Base-by-base conservation (phyloP, 2,113 vertebrate genomes). In the Galbula dea region DNA sequence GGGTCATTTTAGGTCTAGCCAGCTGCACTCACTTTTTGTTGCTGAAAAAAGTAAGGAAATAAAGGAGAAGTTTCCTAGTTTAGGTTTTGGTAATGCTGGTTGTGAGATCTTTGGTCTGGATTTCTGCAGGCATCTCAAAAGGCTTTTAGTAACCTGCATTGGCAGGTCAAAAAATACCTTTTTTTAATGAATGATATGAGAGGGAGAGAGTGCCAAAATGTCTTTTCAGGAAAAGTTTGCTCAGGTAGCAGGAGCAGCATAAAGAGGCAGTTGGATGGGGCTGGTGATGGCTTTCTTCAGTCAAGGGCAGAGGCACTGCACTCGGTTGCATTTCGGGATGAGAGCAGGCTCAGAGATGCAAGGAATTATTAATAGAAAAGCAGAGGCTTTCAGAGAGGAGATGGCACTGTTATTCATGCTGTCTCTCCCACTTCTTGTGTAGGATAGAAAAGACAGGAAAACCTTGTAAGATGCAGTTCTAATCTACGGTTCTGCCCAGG, bases 361-460 rank as follows among this genome's bases (percentile, higher is more conserved):
- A 92, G 59, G 51, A 45, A 93, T 88, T 87, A 85, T 89, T 93
- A 82, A 75, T 62, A 69, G 94, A 83, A 66, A 55, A 65, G 81
- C 67, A 84, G 61, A 66, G 54, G 29, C 62, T 92, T 76, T 85
- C 41, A 69, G 84, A 73, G 46, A 26, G 39, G 37, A 57, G 29
- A 58, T 30, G 46, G 16, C 49, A 54, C 34, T 82, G 52, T 39
- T 93, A 49, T 43, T 89, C 63, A 63, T 46, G 54, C 75, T 94
- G 54, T 82, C 82, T 87, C 58, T 58, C 93, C 49, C 49, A n/a
- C 14, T 81, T 86, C 46, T 39, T 46, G 9, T 12, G 29, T 36
- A 32, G 62, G 52, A 22, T 1, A 57, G 69, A 39, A 78, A 72
- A 84, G 62, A 13, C 48, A 73, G 41, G 29, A 58, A 78, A 57